These are phyloP conservation scores for Leptopilina boulardi DNA, from an alignment of 1,140 invertebrate species.

Conservation along the genomic window DNA sequence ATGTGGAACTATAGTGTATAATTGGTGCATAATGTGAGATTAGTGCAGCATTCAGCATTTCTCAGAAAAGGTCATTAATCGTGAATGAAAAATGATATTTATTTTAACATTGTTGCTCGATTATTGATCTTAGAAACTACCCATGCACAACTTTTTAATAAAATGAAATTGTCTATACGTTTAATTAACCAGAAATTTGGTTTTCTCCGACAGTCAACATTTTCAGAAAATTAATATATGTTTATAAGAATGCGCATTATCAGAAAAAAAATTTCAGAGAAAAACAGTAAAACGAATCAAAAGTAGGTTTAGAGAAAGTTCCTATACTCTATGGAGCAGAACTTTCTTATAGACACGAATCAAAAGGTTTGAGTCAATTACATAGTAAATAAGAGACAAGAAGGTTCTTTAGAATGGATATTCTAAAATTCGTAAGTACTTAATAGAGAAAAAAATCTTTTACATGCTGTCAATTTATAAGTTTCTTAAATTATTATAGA, in stretches of 20 bases:
- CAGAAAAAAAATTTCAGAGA: neutral
- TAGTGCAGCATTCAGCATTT: slow-evolving; percentile 51
- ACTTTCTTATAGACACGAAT: neutral
- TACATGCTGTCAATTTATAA: neutral
- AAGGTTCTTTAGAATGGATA: neutral
- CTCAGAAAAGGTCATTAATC: slow-evolving; percentile 59
- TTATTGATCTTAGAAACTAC: slow-evolving; percentile 68
- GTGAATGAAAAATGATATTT: slow-evolving; percentile 72
- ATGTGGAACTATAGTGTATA: slow-evolving; percentile 48
- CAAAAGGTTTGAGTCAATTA: neutral
- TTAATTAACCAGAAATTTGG: slow-evolving; percentile 48
- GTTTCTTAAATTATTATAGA: neutral
- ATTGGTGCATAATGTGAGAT: slow-evolving; percentile 46
- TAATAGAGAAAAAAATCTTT: neutral
- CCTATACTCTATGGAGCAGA: neutral
- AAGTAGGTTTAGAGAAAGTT: slow-evolving; percentile 18
- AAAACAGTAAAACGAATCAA: neutral
- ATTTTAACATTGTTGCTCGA: slow-evolving; percentile 75
- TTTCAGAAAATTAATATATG: neutral
- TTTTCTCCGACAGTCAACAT: neutral
- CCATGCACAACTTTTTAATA: slow-evolving; percentile 74
- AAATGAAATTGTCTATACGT: slow-evolving; percentile 66
- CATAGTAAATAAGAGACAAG: neutral
- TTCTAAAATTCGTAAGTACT: neutral
- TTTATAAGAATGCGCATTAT: too few relatives aligned